Evolutionary conservation across 2,113 vertebrate genomes (phyloP), one percentile per base, ranked within the genome.

Genomic region (Suncus etruscus): DNA sequence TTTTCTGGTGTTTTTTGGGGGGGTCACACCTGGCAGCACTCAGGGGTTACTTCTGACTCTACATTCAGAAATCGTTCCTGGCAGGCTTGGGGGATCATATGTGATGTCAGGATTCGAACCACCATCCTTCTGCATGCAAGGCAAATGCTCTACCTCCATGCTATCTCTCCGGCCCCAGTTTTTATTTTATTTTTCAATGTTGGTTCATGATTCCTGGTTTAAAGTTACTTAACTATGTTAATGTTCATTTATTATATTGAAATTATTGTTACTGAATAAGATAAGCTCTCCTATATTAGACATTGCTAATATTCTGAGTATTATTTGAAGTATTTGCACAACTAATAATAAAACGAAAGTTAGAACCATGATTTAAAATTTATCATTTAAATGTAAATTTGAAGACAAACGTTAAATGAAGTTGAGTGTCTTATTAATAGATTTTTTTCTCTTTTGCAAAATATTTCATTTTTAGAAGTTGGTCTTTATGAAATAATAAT

Each of bases 401-500:
- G 77, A 61, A 6, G 9, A 70, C 1, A 89, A 81, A 73, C 63
- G 8, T 79, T 2, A 83, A 91, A 80, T 32, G 83, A 73, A 74
- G 50, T 45, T 73, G 50, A 76, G 50, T 66, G 1, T 9, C 76
- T 77, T 63, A 16, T 63, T 93, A 80, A 87, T 85, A 89, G n/a
- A 32, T 47, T 91, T 47, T n/a, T 61, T 20, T 86, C 24, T 86
- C n/a, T 91, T 69, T 76, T 31, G 20, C 89, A 91, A 89, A 92
- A 69, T 9, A 88, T 86, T 91, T 79, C 32, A 12, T 90, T 91
- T 95, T 93, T 94, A 83, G 63, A 90, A 94, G 85, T 32, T 94
- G 63, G 90, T 87, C 25, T 15, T 94, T 94, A 77, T 75, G 15
- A 72, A 84, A 92, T 94, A 96, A 95, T 96, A 94, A 80, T 95